Conservation (phyloP, 2,113 vertebrate genomes). For the Typhlomys cinereus region DNA sequence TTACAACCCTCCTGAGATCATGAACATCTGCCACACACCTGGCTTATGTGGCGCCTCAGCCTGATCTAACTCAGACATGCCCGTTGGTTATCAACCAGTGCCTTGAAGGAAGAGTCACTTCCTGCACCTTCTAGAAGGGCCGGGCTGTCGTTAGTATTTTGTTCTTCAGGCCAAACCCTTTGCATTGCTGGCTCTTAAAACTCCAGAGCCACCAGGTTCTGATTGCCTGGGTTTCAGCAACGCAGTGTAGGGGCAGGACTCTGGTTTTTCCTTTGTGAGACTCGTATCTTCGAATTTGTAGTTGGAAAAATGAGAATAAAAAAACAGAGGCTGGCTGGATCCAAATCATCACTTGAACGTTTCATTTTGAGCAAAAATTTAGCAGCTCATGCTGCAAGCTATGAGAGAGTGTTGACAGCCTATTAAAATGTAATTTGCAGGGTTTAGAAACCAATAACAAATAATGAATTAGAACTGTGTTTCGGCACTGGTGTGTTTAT, state of each 20-base stretch:
- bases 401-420: conserved; percentile 17
- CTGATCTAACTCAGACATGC: too few species aligned
- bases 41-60: too few species aligned
- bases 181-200: conserved; percentile 21
- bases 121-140: too few species aligned
- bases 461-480: neutral
- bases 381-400: neutral
- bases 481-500: neutral
- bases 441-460: conserved; percentile 10
- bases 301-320: neutral
- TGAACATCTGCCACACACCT: too few species aligned
- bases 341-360: neutral
- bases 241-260: neutral
- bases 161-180: neutral
- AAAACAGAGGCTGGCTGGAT: neutral
- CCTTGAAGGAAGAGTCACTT: too few species aligned
- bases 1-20: too few species aligned
- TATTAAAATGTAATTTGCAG: conserved; percentile 41
- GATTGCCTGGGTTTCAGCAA: neutral
- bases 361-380: conserved; percentile 39
- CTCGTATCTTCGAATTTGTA: neutral
- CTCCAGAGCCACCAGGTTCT: neutral
- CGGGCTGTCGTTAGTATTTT: neutral
- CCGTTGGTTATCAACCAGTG: too few species aligned
- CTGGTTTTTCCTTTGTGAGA: neutral